Evolutionary conservation across 2,113 vertebrate genomes (phyloP), one percentile per base, ranked within the genome.

Genomic region (Chionomys nivalis): DNA sequence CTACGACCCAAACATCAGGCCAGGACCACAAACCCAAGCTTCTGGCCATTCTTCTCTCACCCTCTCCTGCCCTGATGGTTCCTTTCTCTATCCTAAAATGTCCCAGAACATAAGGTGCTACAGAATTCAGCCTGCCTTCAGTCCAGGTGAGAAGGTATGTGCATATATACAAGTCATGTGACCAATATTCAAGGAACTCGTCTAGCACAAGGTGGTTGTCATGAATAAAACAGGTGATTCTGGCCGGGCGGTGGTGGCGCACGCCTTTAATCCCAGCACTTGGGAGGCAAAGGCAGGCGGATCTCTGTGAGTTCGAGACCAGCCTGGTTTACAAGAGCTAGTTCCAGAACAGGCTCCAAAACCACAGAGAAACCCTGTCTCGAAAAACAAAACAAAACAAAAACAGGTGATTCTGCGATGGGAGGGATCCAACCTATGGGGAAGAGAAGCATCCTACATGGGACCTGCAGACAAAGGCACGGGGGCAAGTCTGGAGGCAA

Each of bases 91-190:
- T 17, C 55, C 11, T 47, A 23, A 52, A 31, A 39, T 63, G 85
- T 31, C 44, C 58, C 47, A 42, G 55, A 49, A 78, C 0, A 17
- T 16, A 52, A 55, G 47, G 16, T 7, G 63, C 39, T 39, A 16
- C 0, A 83, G 31, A 68, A 85, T 6, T n/a, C 33, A 23, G 86
- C 7, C 65, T 33, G 66, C 39, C 76, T 81, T 89, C 21, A 3
- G 17, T 39, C 36, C n/a, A 31, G 68, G 63, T 2, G 0, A 65
- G 75, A 58, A 49, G 52, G 36, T 11, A 14, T 5, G 7, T 16
- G 12, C 5, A 17, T 4, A 19, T 33, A 47, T 4, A 47, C 11
- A 10, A 31, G 63, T 10, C 5, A 1, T 8, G 5, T 5, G 63
- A 9, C 65, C 83, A 55, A 42, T 11, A 19, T 6, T 31, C 52